phyloP scores from a whole-genome alignment of 2,888 invertebrate genomes.

The Cataglyphis albicans region DNA sequence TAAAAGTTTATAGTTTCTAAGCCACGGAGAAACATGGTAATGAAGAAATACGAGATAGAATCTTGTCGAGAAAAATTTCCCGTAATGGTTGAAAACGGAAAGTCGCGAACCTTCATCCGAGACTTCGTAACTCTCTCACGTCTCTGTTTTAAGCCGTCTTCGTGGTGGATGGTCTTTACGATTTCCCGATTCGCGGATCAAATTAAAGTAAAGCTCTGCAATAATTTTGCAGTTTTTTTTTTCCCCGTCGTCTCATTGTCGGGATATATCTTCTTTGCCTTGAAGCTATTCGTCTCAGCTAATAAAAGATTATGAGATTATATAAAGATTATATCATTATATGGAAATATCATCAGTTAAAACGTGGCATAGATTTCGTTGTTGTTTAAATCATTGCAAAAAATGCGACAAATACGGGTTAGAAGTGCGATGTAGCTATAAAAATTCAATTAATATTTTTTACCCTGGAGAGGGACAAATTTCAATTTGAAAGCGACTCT shows the following conservation, averaged over 20 bases:
- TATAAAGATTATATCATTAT: constrained; percentile 52
- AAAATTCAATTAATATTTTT: constrained; percentile 50
- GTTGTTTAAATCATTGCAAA: background rate
- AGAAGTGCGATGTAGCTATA: background rate
- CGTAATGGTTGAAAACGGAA: constrained; percentile 65
- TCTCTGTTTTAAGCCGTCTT: constrained; percentile 74
- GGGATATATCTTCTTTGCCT: constrained; percentile 18
- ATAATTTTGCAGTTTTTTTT: constrained; percentile 63
- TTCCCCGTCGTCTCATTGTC: background rate
- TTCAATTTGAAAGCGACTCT: constrained; percentile 65
- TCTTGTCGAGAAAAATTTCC: constrained; percentile 69
- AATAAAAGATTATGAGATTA: constrained; percentile 56
- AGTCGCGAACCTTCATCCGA: constrained; percentile 63
- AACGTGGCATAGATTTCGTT: background rate
- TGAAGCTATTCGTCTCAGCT: constrained; percentile 9
- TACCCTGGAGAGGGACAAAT: constrained; percentile 48
- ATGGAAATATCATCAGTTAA: constrained; percentile 41
- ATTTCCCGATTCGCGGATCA: constrained; percentile 72
- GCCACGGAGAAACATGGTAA: constrained; percentile 62
- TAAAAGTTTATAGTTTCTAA: constrained; percentile 63
- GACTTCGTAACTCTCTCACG: constrained; percentile 75
- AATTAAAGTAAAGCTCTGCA: constrained; percentile 72
- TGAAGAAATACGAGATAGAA: constrained; percentile 72
- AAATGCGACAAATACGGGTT: background rate
- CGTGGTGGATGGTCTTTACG: constrained; percentile 70